Base-by-base conservation (phyloP, 64 coral and sea anemone species). In the Cladopsammia gracilis region DNA sequence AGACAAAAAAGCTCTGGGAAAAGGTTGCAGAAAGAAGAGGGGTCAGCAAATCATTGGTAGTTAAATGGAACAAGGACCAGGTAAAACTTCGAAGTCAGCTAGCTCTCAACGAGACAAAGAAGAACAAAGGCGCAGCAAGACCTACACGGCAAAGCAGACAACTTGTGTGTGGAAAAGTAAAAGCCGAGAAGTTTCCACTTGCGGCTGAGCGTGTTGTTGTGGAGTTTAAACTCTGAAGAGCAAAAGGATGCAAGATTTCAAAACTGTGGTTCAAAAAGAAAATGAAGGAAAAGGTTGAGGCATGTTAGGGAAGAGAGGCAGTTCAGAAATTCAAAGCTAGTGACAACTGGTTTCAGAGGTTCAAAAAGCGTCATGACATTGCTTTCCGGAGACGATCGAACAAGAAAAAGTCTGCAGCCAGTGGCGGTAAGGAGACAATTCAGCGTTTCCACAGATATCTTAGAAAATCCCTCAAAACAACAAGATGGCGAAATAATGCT, bases 61-160 rank as follows among this genome's bases (percentile, higher is more conserved):
- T 90, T 80, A 81, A 90, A 89, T 90, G 89, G 88, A 90, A 90
- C 88, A 90, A 79, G 22, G 88, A 83, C 79, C 26, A 25, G 79
- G 79, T 44, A 65, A 83, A 83, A 83, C 56, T 83, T 65, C 59
- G 19, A 90, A 90, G 88, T 67, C 12, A 90, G 88, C 88, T 90
- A 90, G 88, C 75, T 90, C 75, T 90, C 88, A 90, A 90, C 75
- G 78, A 90, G 88, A 90, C 12, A 90, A 90, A 90, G 46, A 90
- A 90, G 45, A 90, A 90, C 87, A 90, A 90, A 48, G 74, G 88
- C 74, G 60, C 88, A 78, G 13, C 24, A 90, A 90, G 88, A 78
- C 60, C 88, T 69, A 90, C 88, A 25, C 75, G 88, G 64, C 88
- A 90, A 90, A 14, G 88, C 60, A 58, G 71, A 89, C 87, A 89